Conservation (phyloP, 1,140 invertebrate genomes). For the Aphis craccivora region DNA sequence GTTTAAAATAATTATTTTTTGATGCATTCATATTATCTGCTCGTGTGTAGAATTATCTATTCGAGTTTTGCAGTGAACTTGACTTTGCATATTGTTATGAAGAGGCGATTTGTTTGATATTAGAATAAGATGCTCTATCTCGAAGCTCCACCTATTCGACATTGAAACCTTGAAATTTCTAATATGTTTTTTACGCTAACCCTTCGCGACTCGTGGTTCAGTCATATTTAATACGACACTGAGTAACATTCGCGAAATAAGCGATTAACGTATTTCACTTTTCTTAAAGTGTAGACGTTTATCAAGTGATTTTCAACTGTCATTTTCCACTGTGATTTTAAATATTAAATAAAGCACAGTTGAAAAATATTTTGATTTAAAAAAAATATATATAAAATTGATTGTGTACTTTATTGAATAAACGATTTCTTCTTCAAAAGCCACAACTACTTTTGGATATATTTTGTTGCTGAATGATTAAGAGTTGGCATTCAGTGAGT, state of each 20-base stretch:
- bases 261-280: conserved; percentile 39
- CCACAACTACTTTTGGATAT: not conserved
- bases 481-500: conserved; percentile 22
- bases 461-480: not conserved
- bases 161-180: conserved; percentile 43
- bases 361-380: not conserved
- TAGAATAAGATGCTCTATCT: conserved; percentile 11
- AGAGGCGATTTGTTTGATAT: conserved; percentile 38
- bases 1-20: not conserved
- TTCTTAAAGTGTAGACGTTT: conserved; percentile 40
- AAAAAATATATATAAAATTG: not conserved
- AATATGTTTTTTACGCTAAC: conserved; percentile 2
- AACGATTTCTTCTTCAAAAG: not conserved
- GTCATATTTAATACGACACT: not conserved
- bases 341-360: not conserved
- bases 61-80: conserved; percentile 18
- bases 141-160: conserved; percentile 44
- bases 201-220: not conserved
- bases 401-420: not conserved
- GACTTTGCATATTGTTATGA: conserved; percentile 23
- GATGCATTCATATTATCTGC: not conserved
- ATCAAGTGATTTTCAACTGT: not conserved
- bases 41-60: conserved; percentile 31
- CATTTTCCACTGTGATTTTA: not conserved
- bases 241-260: conserved; percentile 27